Evolutionary conservation across 1,140 invertebrate species (phyloP).

Genomic region (Heliconius hewitsoni): DNA sequence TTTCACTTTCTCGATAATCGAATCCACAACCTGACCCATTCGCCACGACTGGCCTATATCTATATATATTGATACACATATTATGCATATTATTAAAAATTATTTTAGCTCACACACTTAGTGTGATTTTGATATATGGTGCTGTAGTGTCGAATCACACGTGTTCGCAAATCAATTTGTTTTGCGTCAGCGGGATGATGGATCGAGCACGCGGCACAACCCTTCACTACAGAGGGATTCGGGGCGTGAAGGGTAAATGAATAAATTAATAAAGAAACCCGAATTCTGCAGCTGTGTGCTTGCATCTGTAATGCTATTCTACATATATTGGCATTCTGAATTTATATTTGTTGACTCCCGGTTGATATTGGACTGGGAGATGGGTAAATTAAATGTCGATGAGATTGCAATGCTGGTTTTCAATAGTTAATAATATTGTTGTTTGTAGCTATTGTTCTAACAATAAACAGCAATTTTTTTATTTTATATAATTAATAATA

Average conservation of each 20-base stretch:
- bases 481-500: not conserved
- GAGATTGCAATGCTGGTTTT: not conserved
- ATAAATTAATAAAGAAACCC: constrained; percentile 68
- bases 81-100: constrained; percentile 3
- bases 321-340: constrained; percentile 37
- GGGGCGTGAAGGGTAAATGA: constrained; percentile 77
- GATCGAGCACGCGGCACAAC: constrained; percentile 62
- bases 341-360: constrained; percentile 40
- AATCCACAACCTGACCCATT: too few species aligned
- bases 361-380: constrained; percentile 20
- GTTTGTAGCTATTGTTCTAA: not conserved
- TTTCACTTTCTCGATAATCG: not conserved
- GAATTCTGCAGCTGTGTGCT: constrained; percentile 66
- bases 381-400: not conserved
- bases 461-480: not conserved
- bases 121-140: constrained; percentile 5
- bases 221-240: constrained; percentile 58
- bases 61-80: too few species aligned
- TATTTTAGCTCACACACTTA: constrained; percentile 13
- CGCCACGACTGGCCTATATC: too few species aligned
- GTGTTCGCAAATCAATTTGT: constrained; percentile 70
- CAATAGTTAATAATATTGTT: too few species aligned
- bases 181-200: constrained; percentile 62
- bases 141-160: constrained; percentile 49
- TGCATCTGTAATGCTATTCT: constrained; percentile 46